A percentile compares a stretch with the other conserved stretches of the same genome.
Evolutionary conservation across 2,888 invertebrate genomes (phyloP).

Genomic region (Dryobota labecula): DNA sequence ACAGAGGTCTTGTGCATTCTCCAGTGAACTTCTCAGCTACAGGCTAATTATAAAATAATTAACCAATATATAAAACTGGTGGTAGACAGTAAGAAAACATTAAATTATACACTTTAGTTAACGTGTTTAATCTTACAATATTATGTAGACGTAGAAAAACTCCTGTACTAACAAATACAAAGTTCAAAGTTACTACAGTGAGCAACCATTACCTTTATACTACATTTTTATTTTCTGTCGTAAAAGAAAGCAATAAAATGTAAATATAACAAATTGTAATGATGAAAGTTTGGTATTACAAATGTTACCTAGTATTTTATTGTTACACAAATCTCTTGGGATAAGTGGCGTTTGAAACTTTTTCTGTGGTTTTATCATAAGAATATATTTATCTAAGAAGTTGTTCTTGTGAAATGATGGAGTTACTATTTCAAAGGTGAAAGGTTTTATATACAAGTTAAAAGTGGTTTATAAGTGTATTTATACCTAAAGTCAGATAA

Average conservation of each 20-base stretch:
- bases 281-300: constrained; percentile 42
- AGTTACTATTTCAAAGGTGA: neutral
- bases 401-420: constrained; percentile 12
- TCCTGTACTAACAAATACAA: constrained; percentile 7
- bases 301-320: constrained; percentile 49
- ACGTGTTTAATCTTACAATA: constrained; percentile 1
- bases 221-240: constrained; percentile 42
- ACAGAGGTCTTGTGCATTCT: too few species aligned
- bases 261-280: constrained; percentile 56
- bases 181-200: constrained; percentile 14
- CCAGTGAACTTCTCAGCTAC: neutral
- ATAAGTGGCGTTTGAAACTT: constrained; percentile 40
- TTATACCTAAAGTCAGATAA: too few species aligned
- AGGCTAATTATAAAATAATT: neutral
- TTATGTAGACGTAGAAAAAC: neutral
- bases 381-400: constrained; percentile 4
- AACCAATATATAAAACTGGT: neutral
- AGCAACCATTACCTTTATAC: constrained; percentile 42
- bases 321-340: constrained; percentile 32
- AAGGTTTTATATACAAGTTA: neutral
- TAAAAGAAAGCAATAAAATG: constrained; percentile 44
- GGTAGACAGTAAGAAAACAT: neutral
- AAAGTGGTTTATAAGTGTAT: too few species aligned
- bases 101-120: neutral
- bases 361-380: constrained; percentile 19